Base-by-base conservation (phyloP, 2,797 vertebrate genomes). In the Enteromius treurensis region DNA sequence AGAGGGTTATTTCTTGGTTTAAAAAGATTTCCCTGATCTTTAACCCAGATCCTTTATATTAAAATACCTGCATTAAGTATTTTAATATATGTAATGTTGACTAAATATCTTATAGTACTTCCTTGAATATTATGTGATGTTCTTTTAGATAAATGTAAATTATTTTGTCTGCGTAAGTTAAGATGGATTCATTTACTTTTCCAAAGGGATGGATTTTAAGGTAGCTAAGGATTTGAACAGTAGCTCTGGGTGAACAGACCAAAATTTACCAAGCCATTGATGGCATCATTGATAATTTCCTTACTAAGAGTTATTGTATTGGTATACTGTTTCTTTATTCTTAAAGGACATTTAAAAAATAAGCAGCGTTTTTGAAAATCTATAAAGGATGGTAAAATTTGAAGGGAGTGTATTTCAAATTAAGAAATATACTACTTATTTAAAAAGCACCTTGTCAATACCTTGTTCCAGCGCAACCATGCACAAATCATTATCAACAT, bases 141-240 rank as follows among this genome's bases (percentile, higher is more conserved):
- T 65, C 45, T 81, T 74, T 80, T 80, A 32, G 67, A 80, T 80
- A 29, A 71, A 69, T 75, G 76, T 78, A 29, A 70, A 90, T 83
- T 87, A 88, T 90, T 89, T 78, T 85, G 67, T 86, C 86, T 88
- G 91, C 90, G 34, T 53, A 51, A 40, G 42, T 64, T 14, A 74
- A 62, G 42, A 74, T 51, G 58, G 70, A 74, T 73, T 73, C 60
- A 32, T 81, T 64, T 37, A 47, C 47, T 75, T 64, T 81, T 74
- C 47, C 14, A 65, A 74, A 81, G 21, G 49, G 6, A 51, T 14
- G 58, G 58, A 58, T 53, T 21, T 75, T n/a, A 60, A 51, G 29
- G 58, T 64, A 40, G 37, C 47, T 68, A 42, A 42, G 8, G 60
- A 64, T 51, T 51, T 64, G 32, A 73, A 60, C 47, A 37, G 19